These are phyloP conservation scores for Tympanoctomys barrerae DNA, from an alignment of 2,797 vertebrate genomes.

Conservation along the genomic window DNA sequence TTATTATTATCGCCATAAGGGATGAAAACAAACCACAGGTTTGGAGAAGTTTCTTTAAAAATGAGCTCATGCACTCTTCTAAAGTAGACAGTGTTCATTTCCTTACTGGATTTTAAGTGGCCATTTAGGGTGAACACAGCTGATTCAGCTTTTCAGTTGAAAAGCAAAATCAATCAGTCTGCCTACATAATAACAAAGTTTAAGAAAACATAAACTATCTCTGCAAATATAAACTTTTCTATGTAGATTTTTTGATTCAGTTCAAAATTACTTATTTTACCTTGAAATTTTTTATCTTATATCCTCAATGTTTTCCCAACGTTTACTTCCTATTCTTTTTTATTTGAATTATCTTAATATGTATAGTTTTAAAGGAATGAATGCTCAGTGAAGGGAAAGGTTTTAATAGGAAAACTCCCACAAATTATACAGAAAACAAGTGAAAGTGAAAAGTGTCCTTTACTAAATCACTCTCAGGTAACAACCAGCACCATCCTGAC, in stretches of 20 bases:
- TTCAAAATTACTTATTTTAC: conserved; percentile 61
- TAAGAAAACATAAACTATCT: conserved; percentile 73
- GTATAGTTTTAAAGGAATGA: not conserved
- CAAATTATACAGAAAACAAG: not conserved
- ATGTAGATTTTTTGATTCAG: not conserved
- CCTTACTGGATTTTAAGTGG: conserved; percentile 75
- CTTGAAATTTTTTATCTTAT: not conserved
- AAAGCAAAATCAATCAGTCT: conserved; percentile 84
- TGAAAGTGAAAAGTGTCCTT: not conserved
- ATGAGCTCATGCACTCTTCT: conserved; percentile 29
- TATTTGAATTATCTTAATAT: conserved; percentile 2
- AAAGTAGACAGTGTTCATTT: conserved; percentile 63
- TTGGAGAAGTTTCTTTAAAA: conserved; percentile 45
- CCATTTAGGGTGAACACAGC: conserved; percentile 72
- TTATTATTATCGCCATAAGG: not conserved
- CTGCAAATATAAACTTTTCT: conserved; percentile 72
- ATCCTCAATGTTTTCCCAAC: not conserved
- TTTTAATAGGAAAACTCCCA: not conserved
- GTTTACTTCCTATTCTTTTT: not conserved
- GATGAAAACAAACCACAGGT: conserved; percentile 46
- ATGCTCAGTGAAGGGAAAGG: not conserved
- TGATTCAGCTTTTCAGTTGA: conserved; percentile 78
- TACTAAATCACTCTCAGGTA: not conserved
- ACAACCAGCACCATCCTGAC: not conserved
- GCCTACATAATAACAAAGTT: conserved; percentile 75